Base-by-base conservation (phyloP, 92 coral and sea anemone species). In the Phenganax stokvisi region DNA sequence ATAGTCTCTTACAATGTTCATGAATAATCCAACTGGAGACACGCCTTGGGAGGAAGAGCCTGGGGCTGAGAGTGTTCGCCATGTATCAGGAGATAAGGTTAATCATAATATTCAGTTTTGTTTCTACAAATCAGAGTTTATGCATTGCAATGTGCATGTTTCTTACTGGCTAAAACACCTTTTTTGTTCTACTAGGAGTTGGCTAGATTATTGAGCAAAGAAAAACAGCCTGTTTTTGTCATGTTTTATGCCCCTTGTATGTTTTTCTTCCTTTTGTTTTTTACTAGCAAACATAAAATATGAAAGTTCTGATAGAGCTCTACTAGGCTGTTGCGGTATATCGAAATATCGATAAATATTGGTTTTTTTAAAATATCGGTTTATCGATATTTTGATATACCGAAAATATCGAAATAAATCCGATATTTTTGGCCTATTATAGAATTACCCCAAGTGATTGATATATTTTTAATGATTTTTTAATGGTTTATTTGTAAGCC, bases 11-110 rank as follows among this genome's bases (percentile, higher is more conserved):
- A 58, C 92, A 75, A 85, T 82, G 53, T 94, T 94, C 63, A 85
- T 94, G 89, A 90, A 90, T 76, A 89, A 94, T 78, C 98, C 98
- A 10, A 90, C 92, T 85, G 98, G 98, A 51, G 98, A 94, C 78
- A 84, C 89, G 82, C 98, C 98, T 0, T 94, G 98, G 98, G 98
- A 90, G 72, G 98, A 94, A 70, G 98, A 94, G 76, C 89, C 89
- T 17, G 97, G 97, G 10, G 89, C 97, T 10, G 94, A 86, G 37
- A 89, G 88, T 85, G 89, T 94, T 9, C 77, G 85, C 15, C 98
- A 94, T 84, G 57, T 94, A 13, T 80, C 88, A 77, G 92, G 89
- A 16, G 85, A 67, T 72, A 74, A 55, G 85, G 98, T 92, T 30
- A 65, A 9, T 1, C 71, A 17, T 20, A 5, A 65, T 8, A 17